Evolutionary conservation across 1,140 invertebrate species (phyloP), one percentile per base, ranked within the genome.

Genomic region (Drosophila eugracilis): DNA sequence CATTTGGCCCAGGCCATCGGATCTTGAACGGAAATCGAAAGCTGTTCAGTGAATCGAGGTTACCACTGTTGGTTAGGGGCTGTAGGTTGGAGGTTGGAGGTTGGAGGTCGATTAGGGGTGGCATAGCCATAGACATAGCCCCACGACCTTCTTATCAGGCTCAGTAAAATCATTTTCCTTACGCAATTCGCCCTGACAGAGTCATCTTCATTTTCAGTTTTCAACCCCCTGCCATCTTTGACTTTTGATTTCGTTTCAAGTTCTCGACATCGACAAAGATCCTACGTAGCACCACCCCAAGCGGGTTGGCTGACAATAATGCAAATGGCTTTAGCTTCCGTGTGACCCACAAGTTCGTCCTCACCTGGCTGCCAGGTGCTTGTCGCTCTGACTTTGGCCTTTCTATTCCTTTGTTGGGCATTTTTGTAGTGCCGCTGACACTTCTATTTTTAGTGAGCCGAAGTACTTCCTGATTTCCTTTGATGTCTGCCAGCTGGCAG

Each of bases 251-350:
- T 75, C 74, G 69, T 75, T 85, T 81, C 63, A 78, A 75, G 74
- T 75, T 86, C 63, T 65, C 28, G 44, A 41, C 49, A 63, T 66
- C 59, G 48, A 50, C 54, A 47, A n/a, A 39, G 47, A 44, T 49
- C 30, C 42, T 21, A 12, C 36, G 4, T 22, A n/a, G 14, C 34
- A 15, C 36, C 15, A 17, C 55, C 28, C 66, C 17, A n/a, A 44
- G 54, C 24, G 45, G 41, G 47, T 42, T 34, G 54, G 22, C 45
- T 62, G 57, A 71, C 71, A 83, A 78, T 88, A 88, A 86, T 86
- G 83, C 84, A 89, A 86, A 86, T 88, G 78, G 73, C 70, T 88
- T 78, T 78, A 42, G 74, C 83, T 88, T 80, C 63, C 81, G 73
- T 69, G 70, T 80, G 66, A 52, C 49, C 55, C 59, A 44, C 55